These are phyloP conservation scores for Tenthredo livida DNA, from an alignment of 2,888 invertebrate species.

Conservation along the genomic window DNA sequence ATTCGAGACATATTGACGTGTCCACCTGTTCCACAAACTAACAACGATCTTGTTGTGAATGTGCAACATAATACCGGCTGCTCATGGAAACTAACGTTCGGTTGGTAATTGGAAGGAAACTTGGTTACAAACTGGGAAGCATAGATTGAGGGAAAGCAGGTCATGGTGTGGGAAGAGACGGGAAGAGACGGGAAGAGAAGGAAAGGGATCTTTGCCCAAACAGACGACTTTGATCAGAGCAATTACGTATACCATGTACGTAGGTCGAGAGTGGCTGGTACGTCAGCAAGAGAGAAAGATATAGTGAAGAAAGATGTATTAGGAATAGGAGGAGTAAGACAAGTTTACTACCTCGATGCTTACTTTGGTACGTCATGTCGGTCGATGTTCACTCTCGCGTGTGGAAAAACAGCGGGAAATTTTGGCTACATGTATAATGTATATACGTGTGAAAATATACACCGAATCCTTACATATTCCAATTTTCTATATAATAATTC, in stretches of 20 bases:
- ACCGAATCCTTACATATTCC: background rate
- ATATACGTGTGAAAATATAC: no score
- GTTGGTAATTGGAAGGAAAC: conserved; percentile 45
- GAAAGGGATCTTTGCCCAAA: conserved; percentile 5
- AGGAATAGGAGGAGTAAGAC: conserved; percentile 32
- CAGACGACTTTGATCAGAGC: conserved; percentile 40
- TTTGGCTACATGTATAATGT: no score
- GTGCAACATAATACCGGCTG: conserved; percentile 34
- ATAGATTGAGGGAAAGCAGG: background rate
- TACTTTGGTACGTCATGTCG: conserved; percentile 9
- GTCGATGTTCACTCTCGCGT: background rate
- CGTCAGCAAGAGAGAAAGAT: background rate
- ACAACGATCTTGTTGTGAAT: conserved; percentile 1
- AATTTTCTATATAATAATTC: background rate
- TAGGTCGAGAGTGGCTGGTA: conserved; percentile 27
- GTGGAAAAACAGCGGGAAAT: background rate
- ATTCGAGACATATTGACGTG: conserved; percentile 7
- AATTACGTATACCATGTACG: conserved; percentile 41
- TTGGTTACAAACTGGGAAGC: conserved; percentile 22
- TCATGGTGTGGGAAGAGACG: background rate
- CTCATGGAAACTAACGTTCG: conserved; percentile 24
- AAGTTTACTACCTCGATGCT: conserved; percentile 1
- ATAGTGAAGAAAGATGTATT: conserved; percentile 19
- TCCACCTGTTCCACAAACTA: conserved; percentile 57
- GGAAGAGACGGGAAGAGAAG: conserved; percentile 5